Percentiles rank a stretch among this genome's conserved stretches.
These are phyloP conservation scores for Agapornis roseicollis DNA, from an alignment of 2,113 vertebrate genomes.

Conservation along the genomic window DNA sequence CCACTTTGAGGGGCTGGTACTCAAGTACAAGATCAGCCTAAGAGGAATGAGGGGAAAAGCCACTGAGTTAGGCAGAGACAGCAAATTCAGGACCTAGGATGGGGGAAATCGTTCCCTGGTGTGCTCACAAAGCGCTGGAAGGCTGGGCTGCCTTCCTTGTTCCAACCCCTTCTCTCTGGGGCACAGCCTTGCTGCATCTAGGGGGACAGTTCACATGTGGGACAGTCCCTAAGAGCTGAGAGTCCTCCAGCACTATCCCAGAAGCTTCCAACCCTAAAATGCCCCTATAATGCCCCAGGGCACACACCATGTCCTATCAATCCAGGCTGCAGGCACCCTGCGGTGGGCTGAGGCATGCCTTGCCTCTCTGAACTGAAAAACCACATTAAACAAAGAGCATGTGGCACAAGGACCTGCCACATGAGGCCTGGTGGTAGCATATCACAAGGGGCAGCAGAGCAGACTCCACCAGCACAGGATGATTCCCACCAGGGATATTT, in stretches of 20 bases:
- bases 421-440: neutral
- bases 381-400: neutral
- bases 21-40: constrained; percentile 80
- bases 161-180: neutral
- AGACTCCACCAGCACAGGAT: neutral
- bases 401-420: neutral
- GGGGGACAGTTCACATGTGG: neutral
- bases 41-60: neutral
- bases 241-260: neutral
- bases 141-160: neutral
- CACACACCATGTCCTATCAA: neutral
- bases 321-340: neutral
- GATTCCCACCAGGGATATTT: neutral
- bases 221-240: neutral
- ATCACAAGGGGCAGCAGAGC: neutral
- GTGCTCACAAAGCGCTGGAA: neutral
- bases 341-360: neutral
- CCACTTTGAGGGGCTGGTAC: constrained; percentile 82
- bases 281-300: neutral
- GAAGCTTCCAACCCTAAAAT: neutral
- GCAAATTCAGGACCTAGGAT: neutral
- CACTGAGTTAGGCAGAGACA: rapidly evolving
- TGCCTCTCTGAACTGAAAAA: neutral
- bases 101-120: neutral
- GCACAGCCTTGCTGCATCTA: neutral